A percentile compares a stretch with the other conserved stretches of the same genome.
Conservation (phyloP, 2,888 invertebrate genomes). For the Drosophila conformis region DNA sequence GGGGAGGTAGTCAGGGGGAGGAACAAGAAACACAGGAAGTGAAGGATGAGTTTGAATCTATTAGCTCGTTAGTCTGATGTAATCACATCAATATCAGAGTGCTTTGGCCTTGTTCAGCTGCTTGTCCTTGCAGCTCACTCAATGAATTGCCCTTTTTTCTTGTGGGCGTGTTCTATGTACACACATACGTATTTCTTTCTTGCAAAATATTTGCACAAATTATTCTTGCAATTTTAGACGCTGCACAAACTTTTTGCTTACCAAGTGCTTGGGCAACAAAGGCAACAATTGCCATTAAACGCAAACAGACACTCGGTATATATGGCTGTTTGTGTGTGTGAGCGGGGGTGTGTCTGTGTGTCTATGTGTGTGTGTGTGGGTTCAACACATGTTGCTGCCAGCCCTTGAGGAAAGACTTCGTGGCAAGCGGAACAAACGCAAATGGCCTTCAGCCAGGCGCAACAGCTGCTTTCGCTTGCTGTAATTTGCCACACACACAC, state of each 20-base stretch:
- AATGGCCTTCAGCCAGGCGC: slow-evolving; percentile 47
- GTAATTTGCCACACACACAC: slow-evolving; percentile 50
- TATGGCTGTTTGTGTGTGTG: not conserved
- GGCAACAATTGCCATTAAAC: slow-evolving; percentile 61
- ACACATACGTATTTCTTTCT: not conserved
- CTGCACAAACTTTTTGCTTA: slow-evolving; percentile 41
- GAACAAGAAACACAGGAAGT: not conserved
- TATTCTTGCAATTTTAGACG: slow-evolving; percentile 40
- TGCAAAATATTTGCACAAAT: slow-evolving; percentile 40
- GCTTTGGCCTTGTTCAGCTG: slow-evolving; percentile 18
- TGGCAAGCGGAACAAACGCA: slow-evolving; percentile 31
- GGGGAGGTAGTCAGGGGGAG: not conserved
- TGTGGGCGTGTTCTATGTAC: slow-evolving; percentile 5
- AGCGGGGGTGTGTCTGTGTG: not conserved
- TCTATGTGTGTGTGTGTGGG: slow-evolving; percentile 2
- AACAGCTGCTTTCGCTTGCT: slow-evolving; percentile 60
- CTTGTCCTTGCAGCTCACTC: slow-evolving; percentile 25
- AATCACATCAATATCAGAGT: slow-evolving; percentile 46
- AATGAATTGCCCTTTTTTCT: slow-evolving; percentile 12
- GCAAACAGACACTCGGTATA: slow-evolving; percentile 22
- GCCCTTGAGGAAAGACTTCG: slow-evolving; percentile 27
- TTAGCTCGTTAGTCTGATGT: slow-evolving; percentile 71
- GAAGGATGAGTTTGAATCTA: slow-evolving; percentile 31
- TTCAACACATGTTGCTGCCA: slow-evolving; percentile 66
- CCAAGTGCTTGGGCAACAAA: slow-evolving; percentile 33